These are phyloP conservation scores for Elaeidobius kamerunicus DNA, from an alignment of 2,888 invertebrate genomes.

Conservation along the genomic window DNA sequence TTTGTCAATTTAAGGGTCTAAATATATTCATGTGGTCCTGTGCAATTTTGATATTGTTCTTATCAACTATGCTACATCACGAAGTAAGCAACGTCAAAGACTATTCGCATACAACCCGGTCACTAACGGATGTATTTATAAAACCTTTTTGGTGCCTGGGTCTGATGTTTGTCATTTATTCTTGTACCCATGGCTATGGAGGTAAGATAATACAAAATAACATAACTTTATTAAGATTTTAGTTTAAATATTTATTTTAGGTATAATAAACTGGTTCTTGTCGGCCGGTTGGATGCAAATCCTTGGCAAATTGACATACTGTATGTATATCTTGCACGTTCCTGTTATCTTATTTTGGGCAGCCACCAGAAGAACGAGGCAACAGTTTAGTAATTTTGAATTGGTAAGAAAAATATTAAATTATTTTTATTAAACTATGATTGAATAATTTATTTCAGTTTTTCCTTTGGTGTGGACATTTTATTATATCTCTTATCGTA, in stretches of 20 bases:
- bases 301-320: conserved; percentile 54
- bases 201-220: conserved; percentile 26
- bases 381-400: conserved; percentile 27
- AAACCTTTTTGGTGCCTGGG: conserved; percentile 30
- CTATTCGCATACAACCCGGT: conserved; percentile 6
- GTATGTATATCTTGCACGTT: conserved; percentile 54
- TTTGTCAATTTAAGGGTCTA: conserved; percentile 10
- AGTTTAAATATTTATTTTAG: conserved; percentile 38
- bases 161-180: conserved; percentile 22
- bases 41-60: conserved; percentile 10
- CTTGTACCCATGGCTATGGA: conserved; percentile 27
- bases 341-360: conserved; percentile 22
- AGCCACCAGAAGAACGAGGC: conserved; percentile 9
- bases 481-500: conserved; percentile 26
- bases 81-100: conserved; percentile 14
- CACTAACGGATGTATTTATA: conserved; percentile 15
- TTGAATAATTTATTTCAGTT: conserved; percentile 15
- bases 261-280: conserved; percentile 54
- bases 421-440: neutral
- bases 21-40: conserved; percentile 22
- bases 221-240: too few species aligned
- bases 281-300: conserved; percentile 53
- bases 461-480: conserved; percentile 21
- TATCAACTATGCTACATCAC: conserved; percentile 1
- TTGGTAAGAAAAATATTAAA: conserved; percentile 27